These are phyloP conservation scores for Chrysopilus asiliformis DNA, from an alignment of 2,888 invertebrate genomes.

Conservation along the genomic window DNA sequence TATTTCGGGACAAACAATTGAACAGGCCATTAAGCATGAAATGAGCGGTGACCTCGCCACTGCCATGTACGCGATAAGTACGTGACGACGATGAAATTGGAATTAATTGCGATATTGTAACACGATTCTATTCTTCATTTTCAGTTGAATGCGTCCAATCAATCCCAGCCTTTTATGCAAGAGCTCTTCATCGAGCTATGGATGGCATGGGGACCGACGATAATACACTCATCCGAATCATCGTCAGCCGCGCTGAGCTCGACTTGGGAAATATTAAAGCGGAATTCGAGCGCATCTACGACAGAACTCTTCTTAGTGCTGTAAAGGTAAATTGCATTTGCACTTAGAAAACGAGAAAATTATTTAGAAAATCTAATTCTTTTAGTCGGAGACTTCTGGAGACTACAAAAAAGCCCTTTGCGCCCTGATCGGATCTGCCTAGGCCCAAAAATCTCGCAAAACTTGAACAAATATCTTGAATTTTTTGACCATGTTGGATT, in stretches of 20 bases:
- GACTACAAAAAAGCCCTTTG: constrained; percentile 40
- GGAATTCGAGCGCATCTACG: constrained; percentile 52
- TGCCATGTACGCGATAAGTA: constrained; percentile 34
- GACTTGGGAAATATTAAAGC: constrained; percentile 53
- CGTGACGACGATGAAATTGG: not conserved
- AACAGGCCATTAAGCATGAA: constrained; percentile 66
- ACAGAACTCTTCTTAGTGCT: constrained; percentile 49
- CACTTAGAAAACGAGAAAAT: no score
- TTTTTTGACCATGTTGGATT: no score
- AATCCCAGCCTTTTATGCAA: constrained; percentile 51
- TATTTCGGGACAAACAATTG: constrained; percentile 66
- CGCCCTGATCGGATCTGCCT: constrained; percentile 30
- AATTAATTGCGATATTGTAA: not conserved
- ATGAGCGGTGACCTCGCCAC: constrained; percentile 72
- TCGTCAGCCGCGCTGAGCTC: constrained; percentile 51
- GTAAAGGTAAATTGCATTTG: constrained; percentile 46
- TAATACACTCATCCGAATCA: constrained; percentile 49
- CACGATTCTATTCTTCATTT: constrained; percentile 18
- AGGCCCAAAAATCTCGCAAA: constrained; percentile 1
- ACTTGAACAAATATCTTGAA: not conserved
- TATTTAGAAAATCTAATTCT: constrained; percentile 17
- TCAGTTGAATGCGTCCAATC: constrained; percentile 55
- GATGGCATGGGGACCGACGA: constrained; percentile 58
- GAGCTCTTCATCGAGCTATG: constrained; percentile 47
- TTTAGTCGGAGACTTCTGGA: constrained; percentile 39